Conservation (phyloP, 1,140 invertebrate genomes). For the Drosophila varians region DNA sequence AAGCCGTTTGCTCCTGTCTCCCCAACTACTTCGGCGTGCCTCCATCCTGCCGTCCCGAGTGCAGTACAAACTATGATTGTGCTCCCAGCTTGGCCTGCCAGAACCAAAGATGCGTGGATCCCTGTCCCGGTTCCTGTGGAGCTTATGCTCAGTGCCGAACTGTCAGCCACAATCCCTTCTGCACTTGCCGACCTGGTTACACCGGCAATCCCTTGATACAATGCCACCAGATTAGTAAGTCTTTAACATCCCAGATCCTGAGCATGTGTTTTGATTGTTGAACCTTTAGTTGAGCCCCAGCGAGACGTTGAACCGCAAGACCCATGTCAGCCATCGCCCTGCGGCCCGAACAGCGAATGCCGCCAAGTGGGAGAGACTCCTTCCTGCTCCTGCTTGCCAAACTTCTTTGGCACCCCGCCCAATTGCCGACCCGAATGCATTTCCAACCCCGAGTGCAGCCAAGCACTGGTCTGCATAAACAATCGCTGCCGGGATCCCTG, state of each 20-base stretch:
- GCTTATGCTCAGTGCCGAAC: constrained; percentile 86
- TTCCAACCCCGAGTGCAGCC: constrained; percentile 87
- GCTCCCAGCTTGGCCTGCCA: constrained; percentile 87
- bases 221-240: constrained; percentile 87
- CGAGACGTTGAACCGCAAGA: constrained; percentile 80
- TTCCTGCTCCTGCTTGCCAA: constrained; percentile 86
- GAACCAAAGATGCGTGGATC: constrained; percentile 88
- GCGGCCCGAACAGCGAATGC: constrained; percentile 90
- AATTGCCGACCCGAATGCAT: constrained; percentile 88
- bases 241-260: not conserved
- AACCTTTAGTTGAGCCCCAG: constrained; percentile 66
- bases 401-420: constrained; percentile 88
- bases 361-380: constrained; percentile 85
- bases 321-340: constrained; percentile 90
- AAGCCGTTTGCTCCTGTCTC: constrained; percentile 87
- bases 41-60: constrained; percentile 88
- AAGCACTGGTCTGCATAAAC: constrained; percentile 86
- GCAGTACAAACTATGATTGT: constrained; percentile 88
- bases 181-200: constrained; percentile 86
- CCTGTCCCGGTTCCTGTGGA: constrained; percentile 88
- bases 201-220: constrained; percentile 87
- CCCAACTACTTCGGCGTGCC: constrained; percentile 87
- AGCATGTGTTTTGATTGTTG: not conserved
- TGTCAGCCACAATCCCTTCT: constrained; percentile 88
- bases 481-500: constrained; percentile 90